A percentile compares a stretch with the other conserved stretches of the same genome.
Conservation (phyloP, 2,888 invertebrate genomes). For the Morpho helenor region DNA sequence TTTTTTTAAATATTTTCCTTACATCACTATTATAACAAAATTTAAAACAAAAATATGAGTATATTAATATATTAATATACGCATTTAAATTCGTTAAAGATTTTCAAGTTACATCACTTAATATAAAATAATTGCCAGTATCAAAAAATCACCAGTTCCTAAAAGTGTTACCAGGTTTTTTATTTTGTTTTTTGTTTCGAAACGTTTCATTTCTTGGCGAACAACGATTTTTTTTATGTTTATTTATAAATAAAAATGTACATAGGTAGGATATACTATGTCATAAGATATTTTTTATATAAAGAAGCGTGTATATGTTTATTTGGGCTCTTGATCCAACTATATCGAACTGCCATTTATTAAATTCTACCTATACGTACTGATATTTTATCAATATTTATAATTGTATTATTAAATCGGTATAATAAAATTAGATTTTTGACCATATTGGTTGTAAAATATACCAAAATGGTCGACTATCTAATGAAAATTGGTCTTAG, state of each 20-base stretch:
- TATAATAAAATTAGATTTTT: slow-evolving; percentile 60
- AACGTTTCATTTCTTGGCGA: background rate
- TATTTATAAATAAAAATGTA: slow-evolving; percentile 7
- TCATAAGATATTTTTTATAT: slow-evolving; percentile 19
- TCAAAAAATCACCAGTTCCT: slow-evolving; percentile 21
- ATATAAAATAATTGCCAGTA: slow-evolving; percentile 11
- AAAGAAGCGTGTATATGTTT: too few species aligned
- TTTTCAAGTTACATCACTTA: too few species aligned
- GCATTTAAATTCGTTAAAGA: too few species aligned
- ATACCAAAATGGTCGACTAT: slow-evolving; percentile 64
- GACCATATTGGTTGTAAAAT: slow-evolving; percentile 58
- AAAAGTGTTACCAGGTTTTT: slow-evolving; percentile 13
- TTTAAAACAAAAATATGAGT: too few species aligned
- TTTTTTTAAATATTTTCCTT: background rate
- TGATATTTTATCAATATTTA: slow-evolving; percentile 28
- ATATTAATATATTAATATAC: too few species aligned
- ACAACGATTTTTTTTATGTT: background rate
- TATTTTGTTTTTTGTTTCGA: background rate
- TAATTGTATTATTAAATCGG: slow-evolving; percentile 35
- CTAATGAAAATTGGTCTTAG: slow-evolving; percentile 59
- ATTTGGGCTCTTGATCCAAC: background rate
- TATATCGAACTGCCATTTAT: slow-evolving; percentile 35
- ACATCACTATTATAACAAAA: too few species aligned
- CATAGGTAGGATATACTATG: slow-evolving; percentile 25
- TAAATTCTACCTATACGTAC: slow-evolving; percentile 32